A percentile compares a stretch with the other conserved stretches of the same genome.
These are phyloP conservation scores for Tretioscincus oriximinensis DNA, from an alignment of 2,113 vertebrate genomes.

Conservation along the genomic window DNA sequence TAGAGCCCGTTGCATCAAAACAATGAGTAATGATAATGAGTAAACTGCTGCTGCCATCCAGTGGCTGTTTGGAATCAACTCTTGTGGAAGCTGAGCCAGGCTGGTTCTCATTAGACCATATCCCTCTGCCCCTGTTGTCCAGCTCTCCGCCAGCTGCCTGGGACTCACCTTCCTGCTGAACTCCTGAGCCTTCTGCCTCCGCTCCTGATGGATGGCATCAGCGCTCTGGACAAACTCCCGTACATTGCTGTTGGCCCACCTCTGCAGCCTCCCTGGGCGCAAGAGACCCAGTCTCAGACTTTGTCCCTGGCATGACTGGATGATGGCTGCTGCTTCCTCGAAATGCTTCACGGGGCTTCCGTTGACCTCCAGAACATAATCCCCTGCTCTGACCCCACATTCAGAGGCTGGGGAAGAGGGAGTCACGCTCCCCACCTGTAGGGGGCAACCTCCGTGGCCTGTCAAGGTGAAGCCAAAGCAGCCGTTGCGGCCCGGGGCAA, in stretches of 20 bases:
- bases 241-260: constrained; percentile 42
- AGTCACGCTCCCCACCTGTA: constrained; percentile 79
- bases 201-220: constrained; percentile 69
- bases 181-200: constrained; percentile 88
- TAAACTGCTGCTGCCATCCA: too few relatives aligned
- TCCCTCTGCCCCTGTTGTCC: not conserved
- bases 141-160: accelerated
- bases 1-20: too few relatives aligned
- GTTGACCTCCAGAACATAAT: constrained; percentile 85
- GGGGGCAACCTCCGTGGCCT: constrained; percentile 76
- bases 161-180: constrained; percentile 87
- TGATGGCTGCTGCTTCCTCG: constrained; percentile 69
- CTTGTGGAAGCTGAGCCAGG: not conserved
- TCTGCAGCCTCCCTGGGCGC: constrained; percentile 70
- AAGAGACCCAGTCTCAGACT: constrained; percentile 81
- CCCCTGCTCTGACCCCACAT: constrained; percentile 78
- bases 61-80: too few relatives aligned
- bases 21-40: too few relatives aligned
- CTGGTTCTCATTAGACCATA: not conserved
- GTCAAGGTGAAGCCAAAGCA: constrained; percentile 81
- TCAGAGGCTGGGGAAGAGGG: constrained; percentile 79
- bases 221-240: constrained; percentile 64
- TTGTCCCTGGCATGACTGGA: constrained; percentile 75
- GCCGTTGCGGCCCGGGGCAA: constrained; percentile 73
- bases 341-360: constrained; percentile 75